Percentiles rank a stretch among this genome's conserved stretches.
These are phyloP conservation scores for Drosophila helvetica DNA, from an alignment of 2,888 invertebrate genomes.

Conservation along the genomic window DNA sequence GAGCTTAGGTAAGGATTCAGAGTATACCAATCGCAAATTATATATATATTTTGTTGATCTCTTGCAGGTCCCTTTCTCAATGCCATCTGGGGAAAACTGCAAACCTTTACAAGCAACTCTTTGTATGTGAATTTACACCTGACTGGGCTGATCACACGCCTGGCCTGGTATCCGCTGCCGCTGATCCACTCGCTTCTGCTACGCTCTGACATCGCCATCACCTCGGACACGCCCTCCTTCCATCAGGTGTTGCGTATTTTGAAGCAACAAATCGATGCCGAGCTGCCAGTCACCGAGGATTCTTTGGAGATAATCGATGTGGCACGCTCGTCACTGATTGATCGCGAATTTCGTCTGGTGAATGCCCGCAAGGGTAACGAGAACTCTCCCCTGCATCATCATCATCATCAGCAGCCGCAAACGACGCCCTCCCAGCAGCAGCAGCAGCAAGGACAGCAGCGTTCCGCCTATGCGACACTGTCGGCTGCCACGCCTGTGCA, in stretches of 20 bases:
- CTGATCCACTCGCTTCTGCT: slow-evolving; percentile 94
- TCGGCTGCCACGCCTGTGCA: slow-evolving; percentile 82
- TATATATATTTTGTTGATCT: not conserved
- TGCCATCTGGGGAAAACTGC: slow-evolving; percentile 91
- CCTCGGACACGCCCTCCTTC: slow-evolving; percentile 95
- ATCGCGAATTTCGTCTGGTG: slow-evolving; percentile 90
- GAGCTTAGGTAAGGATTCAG: slow-evolving; percentile 79
- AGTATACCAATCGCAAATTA: not conserved
- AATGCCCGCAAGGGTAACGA: slow-evolving; percentile 86
- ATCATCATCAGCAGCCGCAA: slow-evolving; percentile 84
- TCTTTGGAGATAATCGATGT: slow-evolving; percentile 88
- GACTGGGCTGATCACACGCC: slow-evolving; percentile 92
- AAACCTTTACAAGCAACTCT: slow-evolving; percentile 92
- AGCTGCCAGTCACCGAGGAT: slow-evolving; percentile 86
- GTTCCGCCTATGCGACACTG: slow-evolving; percentile 81
- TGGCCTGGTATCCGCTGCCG: slow-evolving; percentile 95
- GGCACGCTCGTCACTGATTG: slow-evolving; percentile 91
- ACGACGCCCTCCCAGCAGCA: slow-evolving; percentile 39
- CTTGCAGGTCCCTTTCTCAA: slow-evolving; percentile 91
- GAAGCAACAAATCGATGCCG: slow-evolving; percentile 94
- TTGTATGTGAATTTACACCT: slow-evolving; percentile 93
- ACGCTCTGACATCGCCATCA: slow-evolving; percentile 92
- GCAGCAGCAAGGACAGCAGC: slow-evolving; percentile 72
- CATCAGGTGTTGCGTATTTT: slow-evolving; percentile 93
- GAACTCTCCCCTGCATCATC: slow-evolving; percentile 82